These are phyloP conservation scores for Dasypus novemcinctus DNA, from an alignment of 2,113 vertebrate species.

Conservation along the genomic window DNA sequence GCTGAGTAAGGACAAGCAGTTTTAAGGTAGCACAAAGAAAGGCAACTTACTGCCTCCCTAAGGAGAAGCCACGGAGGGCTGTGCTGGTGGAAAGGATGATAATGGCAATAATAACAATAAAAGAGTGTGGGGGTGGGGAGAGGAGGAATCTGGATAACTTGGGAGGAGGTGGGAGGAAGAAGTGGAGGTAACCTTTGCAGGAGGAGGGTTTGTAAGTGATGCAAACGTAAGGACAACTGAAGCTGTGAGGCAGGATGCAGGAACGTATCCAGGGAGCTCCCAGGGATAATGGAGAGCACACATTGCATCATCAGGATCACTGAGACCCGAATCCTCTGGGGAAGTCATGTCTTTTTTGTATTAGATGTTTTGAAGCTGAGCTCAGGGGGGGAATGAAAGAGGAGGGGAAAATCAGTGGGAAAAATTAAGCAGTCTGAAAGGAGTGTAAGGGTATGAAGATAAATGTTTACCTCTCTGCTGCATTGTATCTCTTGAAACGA, in stretches of 20 bases:
- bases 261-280: not conserved
- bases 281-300: not conserved
- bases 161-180: not conserved
- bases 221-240: not conserved
- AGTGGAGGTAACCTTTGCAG: constrained; percentile 15
- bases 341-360: constrained; percentile 50
- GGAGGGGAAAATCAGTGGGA: constrained; percentile 65
- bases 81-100: not conserved
- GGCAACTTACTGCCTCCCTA: constrained; percentile 55
- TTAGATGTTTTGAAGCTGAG: constrained; percentile 50
- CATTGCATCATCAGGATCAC: constrained; percentile 23
- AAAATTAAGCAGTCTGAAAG: constrained; percentile 58
- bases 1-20: constrained; percentile 29
- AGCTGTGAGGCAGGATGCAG: not conserved
- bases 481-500: constrained; percentile 53
- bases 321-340: not conserved
- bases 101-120: constrained; percentile 52
- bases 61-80: constrained; percentile 45
- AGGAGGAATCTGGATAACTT: not conserved
- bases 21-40: constrained; percentile 64
- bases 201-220: constrained; percentile 15
- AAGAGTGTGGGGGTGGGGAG: not conserved
- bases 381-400: constrained; percentile 62
- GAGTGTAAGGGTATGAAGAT: constrained; percentile 68
- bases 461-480: constrained; percentile 60